Base-by-base conservation (phyloP, 1,140 invertebrate genomes). In the Heliconius eleuchia region DNA sequence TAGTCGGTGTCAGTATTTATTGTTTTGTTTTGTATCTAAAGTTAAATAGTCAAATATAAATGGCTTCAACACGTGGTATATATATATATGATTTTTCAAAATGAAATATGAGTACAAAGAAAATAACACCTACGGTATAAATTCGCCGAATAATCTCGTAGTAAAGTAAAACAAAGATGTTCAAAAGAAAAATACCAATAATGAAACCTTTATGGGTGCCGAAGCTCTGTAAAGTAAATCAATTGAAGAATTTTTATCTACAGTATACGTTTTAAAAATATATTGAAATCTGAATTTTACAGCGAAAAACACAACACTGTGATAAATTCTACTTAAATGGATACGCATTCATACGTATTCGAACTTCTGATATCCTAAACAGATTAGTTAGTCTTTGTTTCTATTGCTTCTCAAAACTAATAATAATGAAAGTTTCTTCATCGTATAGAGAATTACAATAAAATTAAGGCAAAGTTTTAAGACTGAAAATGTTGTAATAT, bases 1-100 rank as follows among this genome's bases (percentile, higher is more conserved):
- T 16, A 30, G 23, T 76, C 37, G 39, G 7, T 71, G 42, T 42
- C 60, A 76, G 57, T 76, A 71, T 78, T 78, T 72, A 42, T 23
- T 50, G 42, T 74, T 55, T 37, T 66, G 34, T 76, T 39, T 50
- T 50, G 57, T 76, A 57, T 66, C 23, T 37, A 60, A 60, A 60
- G 57, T 30, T 66, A 66, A 66, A 66, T n/a, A n/a, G 55, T 57
- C 19, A 57, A 57, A 23, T n/a, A 11, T 52, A 52, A 18, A 19
- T 19, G 7, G 5, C 34, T 23, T 11, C 34, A 37, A 7, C 34
- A 6, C 6, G 5, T 23, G 23, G 23, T 23, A 23, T 23, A 23
- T 23, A 23, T 23, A 23, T 23, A 23, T 30, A 66, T 23, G 3
- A 8, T 30, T 66, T 66, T 66, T 27, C n/a, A 9, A 57, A 3